Evolutionary conservation across 2,888 invertebrate species (phyloP).

Genomic region (Miltochrista miniata): DNA sequence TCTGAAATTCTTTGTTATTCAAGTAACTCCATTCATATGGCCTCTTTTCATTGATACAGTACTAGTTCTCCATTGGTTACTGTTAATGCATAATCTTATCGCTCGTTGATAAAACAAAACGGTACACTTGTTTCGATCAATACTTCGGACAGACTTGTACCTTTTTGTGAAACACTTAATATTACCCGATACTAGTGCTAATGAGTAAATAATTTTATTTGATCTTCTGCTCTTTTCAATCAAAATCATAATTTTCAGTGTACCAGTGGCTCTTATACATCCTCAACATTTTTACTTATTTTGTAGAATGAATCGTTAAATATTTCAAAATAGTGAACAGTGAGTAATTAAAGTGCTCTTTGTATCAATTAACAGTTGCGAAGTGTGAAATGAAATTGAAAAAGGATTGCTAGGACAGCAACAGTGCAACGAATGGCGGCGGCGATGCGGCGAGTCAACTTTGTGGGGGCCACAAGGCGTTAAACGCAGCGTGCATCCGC

Average conservation of each 20-base stretch:
- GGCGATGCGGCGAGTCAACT: slow-evolving; percentile 61
- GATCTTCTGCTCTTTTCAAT: too few relatives aligned
- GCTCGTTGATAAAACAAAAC: slow-evolving; percentile 66
- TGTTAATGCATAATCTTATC: slow-evolving; percentile 69
- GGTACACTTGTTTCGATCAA: slow-evolving; percentile 59
- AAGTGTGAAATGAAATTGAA: slow-evolving; percentile 61
- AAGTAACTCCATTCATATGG: slow-evolving; percentile 24
- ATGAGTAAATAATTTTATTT: too few relatives aligned
- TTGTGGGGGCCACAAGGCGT: slow-evolving; percentile 54
- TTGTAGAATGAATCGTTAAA: slow-evolving; percentile 23
- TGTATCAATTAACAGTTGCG: slow-evolving; percentile 47
- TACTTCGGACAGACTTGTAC: slow-evolving; percentile 38
- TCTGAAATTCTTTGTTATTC: slow-evolving; percentile 1
- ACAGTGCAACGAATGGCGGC: slow-evolving; percentile 68
- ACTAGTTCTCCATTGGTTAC: slow-evolving; percentile 55
- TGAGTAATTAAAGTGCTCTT: slow-evolving; percentile 37
- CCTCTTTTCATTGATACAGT: slow-evolving; percentile 48
- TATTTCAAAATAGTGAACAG: slow-evolving; percentile 16
- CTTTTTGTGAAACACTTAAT: slow-evolving; percentile 36
- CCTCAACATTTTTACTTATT: slow-evolving; percentile 46
- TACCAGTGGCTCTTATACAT: slow-evolving; percentile 34
- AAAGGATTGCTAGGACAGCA: slow-evolving; percentile 51
- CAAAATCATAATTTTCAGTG: slow-evolving; percentile 6
- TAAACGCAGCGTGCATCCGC: slow-evolving; percentile 72
- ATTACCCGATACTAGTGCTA: slow-evolving; percentile 10